Percentiles rank a stretch among this genome's conserved stretches.
These are phyloP conservation scores for Galerucella nymphaeae DNA, from an alignment of 2,888 invertebrate genomes.

Conservation along the genomic window DNA sequence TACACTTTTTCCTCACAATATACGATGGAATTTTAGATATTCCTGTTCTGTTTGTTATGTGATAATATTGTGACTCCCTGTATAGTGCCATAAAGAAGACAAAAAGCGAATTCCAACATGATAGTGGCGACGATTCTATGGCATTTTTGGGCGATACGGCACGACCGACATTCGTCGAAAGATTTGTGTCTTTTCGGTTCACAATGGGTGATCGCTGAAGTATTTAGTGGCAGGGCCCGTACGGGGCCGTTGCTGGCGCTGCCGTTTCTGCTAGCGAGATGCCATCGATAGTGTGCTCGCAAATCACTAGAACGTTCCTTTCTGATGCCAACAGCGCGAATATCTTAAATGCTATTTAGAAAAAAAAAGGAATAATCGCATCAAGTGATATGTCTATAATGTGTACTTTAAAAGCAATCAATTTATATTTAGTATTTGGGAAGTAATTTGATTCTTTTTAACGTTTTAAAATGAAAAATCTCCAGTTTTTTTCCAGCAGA, in stretches of 20 bases:
- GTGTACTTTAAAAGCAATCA: neutral
- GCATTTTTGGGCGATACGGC: constrained; percentile 50
- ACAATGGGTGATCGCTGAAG: constrained; percentile 65
- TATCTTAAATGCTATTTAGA: constrained; percentile 22
- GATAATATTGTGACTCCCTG: neutral
- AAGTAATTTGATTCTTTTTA: neutral
- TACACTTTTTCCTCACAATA: too few relatives aligned
- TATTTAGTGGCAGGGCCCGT: constrained; percentile 62
- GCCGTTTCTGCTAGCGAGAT: constrained; percentile 17
- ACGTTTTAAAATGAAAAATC: too few relatives aligned
- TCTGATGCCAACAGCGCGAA: constrained; percentile 45
- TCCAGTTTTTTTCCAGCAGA: too few relatives aligned
- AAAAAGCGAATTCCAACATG: constrained; percentile 34
- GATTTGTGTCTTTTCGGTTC: constrained; percentile 64
- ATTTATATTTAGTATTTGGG: neutral
- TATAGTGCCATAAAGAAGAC: constrained; percentile 27
- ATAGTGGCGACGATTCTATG: constrained; percentile 45
- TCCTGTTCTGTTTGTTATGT: neutral
- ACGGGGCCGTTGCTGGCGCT: constrained; percentile 54
- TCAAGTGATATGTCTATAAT: constrained; percentile 2
- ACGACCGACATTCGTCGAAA: constrained; percentile 55
- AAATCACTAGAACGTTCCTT: constrained; percentile 61
- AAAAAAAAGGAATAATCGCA: neutral
- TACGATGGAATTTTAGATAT: too few relatives aligned
- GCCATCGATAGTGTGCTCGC: constrained; percentile 57